Evolutionary conservation across 2,888 invertebrate genomes (phyloP), one percentile per base, ranked within the genome.

Genomic region (Cartodere bifasciata): DNA sequence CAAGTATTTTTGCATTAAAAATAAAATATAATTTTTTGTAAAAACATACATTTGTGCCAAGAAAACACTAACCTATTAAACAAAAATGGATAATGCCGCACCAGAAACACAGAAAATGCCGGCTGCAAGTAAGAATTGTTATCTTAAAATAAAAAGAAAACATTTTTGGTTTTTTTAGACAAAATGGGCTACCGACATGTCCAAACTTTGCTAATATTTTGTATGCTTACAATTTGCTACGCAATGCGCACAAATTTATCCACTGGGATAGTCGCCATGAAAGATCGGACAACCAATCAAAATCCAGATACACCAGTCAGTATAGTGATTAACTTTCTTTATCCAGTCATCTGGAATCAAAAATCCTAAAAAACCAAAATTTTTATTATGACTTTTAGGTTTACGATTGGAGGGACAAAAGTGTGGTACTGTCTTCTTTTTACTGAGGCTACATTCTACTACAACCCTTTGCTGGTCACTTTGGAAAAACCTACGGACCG

Each of bases 391-490:
- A 7, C 9, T 39, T 40, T 11, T 40, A 65, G 63, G 45, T 52
- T 46, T 72, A 53, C 48, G 38, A 63, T 2, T 74, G 74, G 74
- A 45, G 50, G 49, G 3, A 62, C 64, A 3, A 37, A 34, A 43
- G 40, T 36, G 43, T 70, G 29, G 65, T 80, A 21, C 58, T 79
- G 10, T 78, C 78, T n/a, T 75, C 80, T 1, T 82, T 81, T 53
- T 80, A 78, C 53, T 78, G 79, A 77, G 82, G 82, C 1, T 82
- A 82, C 49, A 65, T 77, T 2, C 40, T 75, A 3, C 70, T 75
- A 14, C 82, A 83, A 54, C 56, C 81, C 1, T 75, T 77, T 0
- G 70, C 71, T 0, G 75, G 78, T 0, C 62, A 74, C 36, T 52
- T 87, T 25, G 77, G 81, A 0, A 73, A 75, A 42, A 63, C 62